A percentile compares a stretch with the other conserved stretches of the same genome.
phyloP scores from a whole-genome alignment of 2,888 invertebrate genomes.

The Dexiosoma caninum region DNA sequence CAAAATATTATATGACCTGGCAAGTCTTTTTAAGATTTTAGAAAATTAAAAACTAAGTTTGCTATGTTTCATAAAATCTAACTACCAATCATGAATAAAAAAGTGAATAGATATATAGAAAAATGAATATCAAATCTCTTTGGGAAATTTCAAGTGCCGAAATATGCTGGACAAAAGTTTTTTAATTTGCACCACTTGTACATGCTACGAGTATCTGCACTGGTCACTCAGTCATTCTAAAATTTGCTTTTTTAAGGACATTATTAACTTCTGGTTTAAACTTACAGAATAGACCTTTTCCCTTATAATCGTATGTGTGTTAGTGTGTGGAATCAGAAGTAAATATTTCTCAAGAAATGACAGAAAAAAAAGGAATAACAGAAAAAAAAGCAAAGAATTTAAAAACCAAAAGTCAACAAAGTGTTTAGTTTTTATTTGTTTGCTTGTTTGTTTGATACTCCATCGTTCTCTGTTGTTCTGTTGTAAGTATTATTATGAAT shows the following conservation, averaged over 20 bases:
- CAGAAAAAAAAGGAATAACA: background rate
- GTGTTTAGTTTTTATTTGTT: conserved; percentile 46
- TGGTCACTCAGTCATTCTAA: background rate
- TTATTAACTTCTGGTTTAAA: no score
- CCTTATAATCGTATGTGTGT: background rate
- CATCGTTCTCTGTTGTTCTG: background rate
- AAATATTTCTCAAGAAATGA: background rate
- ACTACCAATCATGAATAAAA: no score
- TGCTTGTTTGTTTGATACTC: conserved; percentile 37
- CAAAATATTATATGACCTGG: no score
- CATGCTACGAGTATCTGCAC: no score
- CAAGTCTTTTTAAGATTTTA: no score
- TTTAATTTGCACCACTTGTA: no score
- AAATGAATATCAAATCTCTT: no score
- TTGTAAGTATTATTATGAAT: background rate
- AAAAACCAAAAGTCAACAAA: conserved; percentile 54
- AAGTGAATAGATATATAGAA: no score
- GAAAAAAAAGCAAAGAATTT: conserved; percentile 14
- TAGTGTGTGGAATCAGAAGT: background rate
- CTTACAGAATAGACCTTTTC: background rate
- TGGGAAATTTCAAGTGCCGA: no score
- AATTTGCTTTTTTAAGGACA: background rate
- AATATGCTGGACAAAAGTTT: no score
- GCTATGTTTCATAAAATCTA: no score
- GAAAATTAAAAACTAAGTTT: no score